These are phyloP conservation scores for Thunnus albacares DNA, from an alignment of 2,797 vertebrate genomes.

Conservation along the genomic window DNA sequence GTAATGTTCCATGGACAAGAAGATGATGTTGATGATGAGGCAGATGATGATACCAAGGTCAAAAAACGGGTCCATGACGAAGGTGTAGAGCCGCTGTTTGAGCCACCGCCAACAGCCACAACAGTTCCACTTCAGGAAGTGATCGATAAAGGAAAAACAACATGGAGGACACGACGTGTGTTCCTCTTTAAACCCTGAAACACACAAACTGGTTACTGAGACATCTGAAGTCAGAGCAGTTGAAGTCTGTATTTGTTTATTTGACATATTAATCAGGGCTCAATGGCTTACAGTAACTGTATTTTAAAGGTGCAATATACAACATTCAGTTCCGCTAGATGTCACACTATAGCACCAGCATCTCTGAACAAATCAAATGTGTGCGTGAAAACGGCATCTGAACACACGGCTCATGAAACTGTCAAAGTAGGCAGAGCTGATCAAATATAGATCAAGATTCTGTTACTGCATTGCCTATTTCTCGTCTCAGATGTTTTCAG, in stretches of 20 bases:
- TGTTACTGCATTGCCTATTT: no score
- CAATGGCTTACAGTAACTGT: no score
- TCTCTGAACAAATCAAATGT: no score
- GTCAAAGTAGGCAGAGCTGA: no score
- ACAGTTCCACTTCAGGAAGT: constrained; percentile 93
- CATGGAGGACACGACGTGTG: constrained; percentile 91
- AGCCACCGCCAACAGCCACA: constrained; percentile 88
- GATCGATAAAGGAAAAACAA: constrained; percentile 92
- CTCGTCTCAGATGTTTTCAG: no score
- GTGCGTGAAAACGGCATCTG: no score
- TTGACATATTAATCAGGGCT: no score
- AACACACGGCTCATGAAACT: no score
- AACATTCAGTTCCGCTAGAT: no score
- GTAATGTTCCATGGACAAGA: constrained; percentile 99
- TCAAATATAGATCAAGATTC: no score
- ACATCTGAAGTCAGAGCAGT: neutral
- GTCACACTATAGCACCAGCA: no score
- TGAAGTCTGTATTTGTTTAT: neutral
- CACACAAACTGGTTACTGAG: neutral
- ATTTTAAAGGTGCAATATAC: no score
- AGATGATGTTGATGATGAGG: constrained; percentile 95
- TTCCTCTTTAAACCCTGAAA: constrained; percentile 90
- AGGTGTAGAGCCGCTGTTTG: constrained; percentile 84
- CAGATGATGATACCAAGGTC: constrained; percentile 97
- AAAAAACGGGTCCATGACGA: constrained; percentile 97